Conservation (phyloP, 2,888 invertebrate genomes). For the Platynereis dumerilii region DNA sequence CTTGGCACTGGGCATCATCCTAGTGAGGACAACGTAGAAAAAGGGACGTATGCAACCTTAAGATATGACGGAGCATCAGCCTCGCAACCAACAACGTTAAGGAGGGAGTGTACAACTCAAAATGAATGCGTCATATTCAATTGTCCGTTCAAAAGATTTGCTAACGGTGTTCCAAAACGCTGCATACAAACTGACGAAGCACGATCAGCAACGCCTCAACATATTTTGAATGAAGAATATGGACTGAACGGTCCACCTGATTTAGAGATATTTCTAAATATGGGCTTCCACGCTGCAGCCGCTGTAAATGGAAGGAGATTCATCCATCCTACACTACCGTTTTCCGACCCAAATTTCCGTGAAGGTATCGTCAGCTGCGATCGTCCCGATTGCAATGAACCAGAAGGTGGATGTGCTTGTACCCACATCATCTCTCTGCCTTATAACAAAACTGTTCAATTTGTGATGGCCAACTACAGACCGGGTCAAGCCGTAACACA, state of each 20-base stretch:
- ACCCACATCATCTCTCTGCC: conserved; percentile 42
- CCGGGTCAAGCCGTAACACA: conserved; percentile 25
- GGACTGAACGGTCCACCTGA: no score
- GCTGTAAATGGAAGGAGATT: no score
- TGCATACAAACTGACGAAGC: no score
- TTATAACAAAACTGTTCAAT: conserved; percentile 43
- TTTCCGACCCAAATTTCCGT: no score
- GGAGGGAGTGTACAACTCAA: neutral
- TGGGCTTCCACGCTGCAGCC: neutral
- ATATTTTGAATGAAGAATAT: no score
- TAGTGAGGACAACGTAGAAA: neutral
- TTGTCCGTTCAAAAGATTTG: no score
- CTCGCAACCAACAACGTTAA: neutral
- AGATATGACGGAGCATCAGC: neutral
- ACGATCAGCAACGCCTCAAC: no score
- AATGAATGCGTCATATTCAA: neutral
- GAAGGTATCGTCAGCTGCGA: neutral
- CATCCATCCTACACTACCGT: no score
- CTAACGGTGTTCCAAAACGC: no score
- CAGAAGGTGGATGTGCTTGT: conserved; percentile 39
- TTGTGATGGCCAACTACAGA: conserved; percentile 41
- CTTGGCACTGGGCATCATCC: neutral
- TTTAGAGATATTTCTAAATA: no score
- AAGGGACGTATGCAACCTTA: neutral
- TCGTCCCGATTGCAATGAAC: neutral